These are phyloP conservation scores for Phthorimaea operculella DNA, from an alignment of 1,140 invertebrate species.

Conservation along the genomic window DNA sequence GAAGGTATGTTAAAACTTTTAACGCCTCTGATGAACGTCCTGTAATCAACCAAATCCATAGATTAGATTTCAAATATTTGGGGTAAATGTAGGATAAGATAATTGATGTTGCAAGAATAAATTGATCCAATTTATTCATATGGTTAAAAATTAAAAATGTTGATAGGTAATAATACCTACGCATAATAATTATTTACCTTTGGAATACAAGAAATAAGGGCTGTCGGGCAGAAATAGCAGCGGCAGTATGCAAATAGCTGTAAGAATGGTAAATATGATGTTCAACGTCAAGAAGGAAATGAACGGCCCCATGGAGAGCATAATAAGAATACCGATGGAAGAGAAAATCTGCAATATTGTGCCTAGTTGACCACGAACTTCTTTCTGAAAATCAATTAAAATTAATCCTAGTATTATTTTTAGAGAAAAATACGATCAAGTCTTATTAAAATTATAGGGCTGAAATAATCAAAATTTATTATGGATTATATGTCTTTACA, in stretches of 20 bases:
- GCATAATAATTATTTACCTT: no score
- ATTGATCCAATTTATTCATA: no score
- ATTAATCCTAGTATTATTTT: background rate
- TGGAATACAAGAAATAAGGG: slow-evolving; percentile 36
- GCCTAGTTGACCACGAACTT: slow-evolving; percentile 32
- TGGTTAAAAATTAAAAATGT: no score
- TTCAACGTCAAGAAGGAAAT: slow-evolving; percentile 27
- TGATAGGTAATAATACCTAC: no score
- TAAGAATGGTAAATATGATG: slow-evolving; percentile 15
- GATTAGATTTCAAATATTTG: no score
- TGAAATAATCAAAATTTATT: no score
- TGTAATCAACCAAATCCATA: slow-evolving; percentile 4
- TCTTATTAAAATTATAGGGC: no score
- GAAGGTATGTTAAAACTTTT: slow-evolving; percentile 18
- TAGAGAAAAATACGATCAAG: no score
- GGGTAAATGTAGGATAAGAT: no score
- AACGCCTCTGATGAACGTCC: slow-evolving; percentile 20
- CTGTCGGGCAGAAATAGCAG: slow-evolving; percentile 38
- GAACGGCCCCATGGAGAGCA: slow-evolving; percentile 31
- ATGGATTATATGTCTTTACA: no score
- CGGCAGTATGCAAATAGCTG: slow-evolving; percentile 16
- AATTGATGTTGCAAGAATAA: no score
- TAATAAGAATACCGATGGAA: slow-evolving; percentile 26
- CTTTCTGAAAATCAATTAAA: slow-evolving; percentile 29
- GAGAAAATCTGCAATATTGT: slow-evolving; percentile 30